These are phyloP conservation scores for Caenorhabditis angaria DNA, from an alignment of 2,888 invertebrate species.

Conservation along the genomic window DNA sequence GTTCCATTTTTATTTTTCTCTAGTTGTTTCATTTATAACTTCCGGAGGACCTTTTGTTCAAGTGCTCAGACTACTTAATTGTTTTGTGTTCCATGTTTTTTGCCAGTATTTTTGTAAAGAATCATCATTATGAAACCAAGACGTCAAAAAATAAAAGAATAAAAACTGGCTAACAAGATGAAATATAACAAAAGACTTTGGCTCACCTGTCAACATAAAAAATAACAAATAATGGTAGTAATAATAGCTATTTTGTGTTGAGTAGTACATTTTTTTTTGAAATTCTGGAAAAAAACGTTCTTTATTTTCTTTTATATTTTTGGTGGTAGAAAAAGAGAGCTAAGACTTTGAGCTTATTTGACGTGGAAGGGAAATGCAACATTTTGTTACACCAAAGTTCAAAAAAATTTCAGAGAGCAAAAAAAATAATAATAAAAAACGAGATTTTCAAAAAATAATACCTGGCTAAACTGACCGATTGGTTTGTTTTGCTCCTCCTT, in stretches of 20 bases:
- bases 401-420: too few relatives aligned
- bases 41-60: too few relatives aligned
- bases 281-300: background rate
- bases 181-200: constrained; percentile 3
- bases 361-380: too few relatives aligned
- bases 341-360: too few relatives aligned
- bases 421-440: too few relatives aligned
- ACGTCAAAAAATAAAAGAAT: background rate
- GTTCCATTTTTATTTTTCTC: too few relatives aligned
- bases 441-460: too few relatives aligned
- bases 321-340: too few relatives aligned
- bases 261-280: background rate
- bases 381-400: too few relatives aligned
- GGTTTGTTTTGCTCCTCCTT: constrained; percentile 1
- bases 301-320: too few relatives aligned
- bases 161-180: too few relatives aligned
- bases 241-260: background rate
- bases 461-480: too few relatives aligned
- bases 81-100: background rate
- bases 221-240: constrained; percentile 3
- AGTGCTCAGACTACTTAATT: background rate
- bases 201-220: constrained; percentile 21
- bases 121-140: background rate
- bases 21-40: background rate
- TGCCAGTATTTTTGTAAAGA: background rate